Base-by-base conservation (phyloP, 1,140 invertebrate genomes). In the Gonioctena quinquepunctata region DNA sequence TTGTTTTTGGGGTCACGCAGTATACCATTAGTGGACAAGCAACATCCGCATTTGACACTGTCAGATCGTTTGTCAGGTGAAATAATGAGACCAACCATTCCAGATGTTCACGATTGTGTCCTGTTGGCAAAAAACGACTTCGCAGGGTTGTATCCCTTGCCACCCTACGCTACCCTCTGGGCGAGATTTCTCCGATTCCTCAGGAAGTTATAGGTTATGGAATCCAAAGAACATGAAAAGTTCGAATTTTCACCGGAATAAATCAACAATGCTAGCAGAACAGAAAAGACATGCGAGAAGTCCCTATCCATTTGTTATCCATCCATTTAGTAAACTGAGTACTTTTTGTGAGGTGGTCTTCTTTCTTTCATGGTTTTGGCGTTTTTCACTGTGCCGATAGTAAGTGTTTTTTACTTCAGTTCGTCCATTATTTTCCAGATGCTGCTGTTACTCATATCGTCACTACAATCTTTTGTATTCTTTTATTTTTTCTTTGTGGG, bases 321-420 rank as follows among this genome's bases (percentile, higher is more conserved):
- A 72, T 54, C 71, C 71, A 3, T 69, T 69, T 22, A 72, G 71
- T 25, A 69, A 16, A 33, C 57, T 72, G 48, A 72, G 66, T 22
- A 52, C 26, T 18, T 21, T 65, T 3, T 25, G 49, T 11, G 42
- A 72, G 52, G 49, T 28, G 19, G 22, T 69, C 1, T 72, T 72
- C 42, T 66, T 62, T n/a, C 8, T 72, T 42, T 49, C 68, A 16
- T 72, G 71, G 71, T 54, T 19, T 4, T 54, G 25, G 66, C 50
- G 11, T 56, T 49, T 26, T 56, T 42, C 23, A 25, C 8, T 25
- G 62, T 8, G 0, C 28, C 48, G 2, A 0, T 49, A 6, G 4
- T 48, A 5, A 19, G 3, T 3, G 19, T 18, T 21, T 49, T 8
- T 18, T 33, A 8, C 18, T 28, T 19, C 25, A 21, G 13, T 22